Evolutionary conservation across 2,888 invertebrate species (phyloP), one percentile per base, ranked within the genome.

Genomic region (Linyphia triangularis): DNA sequence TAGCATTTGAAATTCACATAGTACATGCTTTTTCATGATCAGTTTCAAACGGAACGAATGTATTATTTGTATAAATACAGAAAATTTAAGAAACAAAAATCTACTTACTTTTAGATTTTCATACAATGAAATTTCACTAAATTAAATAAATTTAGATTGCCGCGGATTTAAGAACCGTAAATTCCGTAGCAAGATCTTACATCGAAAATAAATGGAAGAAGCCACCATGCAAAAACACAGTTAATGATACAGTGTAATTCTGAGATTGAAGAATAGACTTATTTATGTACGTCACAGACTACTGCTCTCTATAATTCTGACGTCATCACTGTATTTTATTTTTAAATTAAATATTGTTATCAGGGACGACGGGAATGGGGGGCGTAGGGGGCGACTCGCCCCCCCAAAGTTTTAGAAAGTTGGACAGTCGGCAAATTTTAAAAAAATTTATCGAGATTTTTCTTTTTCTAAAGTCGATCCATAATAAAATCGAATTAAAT

Each of bases 81-180:
- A 19, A 24, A 9, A 13, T 22, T 37, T 51, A 51, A 1, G 2
- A 72, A 22, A 19, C 2, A 51, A 43, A 28, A 28, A 4, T 26
- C 5, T 72, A 72, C 72, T 72, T 72, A 72, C 72, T 51, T 51
- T 16, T 26, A 51, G 51, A 26, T n/a, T 72, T n/a, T 3, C 9
- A 26, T 19, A n/a, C 16, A 1, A 9, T 3, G 28, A 26, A n/a
- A 9, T 51, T n/a, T 26, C 51, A 26, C 26, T 51, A 72, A 72
- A 51, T 28, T n/a, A 16, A 13, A 72, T 28, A 26, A 51, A 3
- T 51, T 28, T 10, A 16, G 72, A 72, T 72, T 43, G 28, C 10
- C 4, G 26, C 40, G 10, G 72, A 72, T 72, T 9, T n/a, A 24
- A 40, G 16, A 30, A 26, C 16, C 51, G n/a, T n/a, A 7, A 51